Base-by-base conservation (phyloP, 2,113 vertebrate genomes). In the Fregetta grallaria region DNA sequence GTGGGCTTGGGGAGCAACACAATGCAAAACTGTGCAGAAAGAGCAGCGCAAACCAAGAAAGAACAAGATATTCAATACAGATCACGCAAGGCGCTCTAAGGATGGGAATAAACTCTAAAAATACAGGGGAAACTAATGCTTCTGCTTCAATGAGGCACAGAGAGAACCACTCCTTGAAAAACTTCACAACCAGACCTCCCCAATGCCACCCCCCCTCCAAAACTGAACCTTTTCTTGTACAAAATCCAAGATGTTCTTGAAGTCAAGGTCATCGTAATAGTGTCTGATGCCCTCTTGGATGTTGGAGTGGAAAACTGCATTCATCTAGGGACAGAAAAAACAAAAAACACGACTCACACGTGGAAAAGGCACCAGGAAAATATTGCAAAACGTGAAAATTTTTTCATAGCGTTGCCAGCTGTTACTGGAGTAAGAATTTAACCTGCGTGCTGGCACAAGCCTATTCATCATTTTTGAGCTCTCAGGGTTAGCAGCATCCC, bases 241-340 rank as follows among this genome's bases (percentile, higher is more conserved):
- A 19, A 99, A 99, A 93, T 99, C 99, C 98, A 99, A 79, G 96
- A 99, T 99, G 96, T 99, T 99, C 96, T 99, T 99, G 97, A 99
- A 99, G 98, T 99, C 99, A 70, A 99, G 98, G 83, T 99, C 99
- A 10, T 99, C 99, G 1, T 99, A 99, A 87, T 99, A 99, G 96
- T 99, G 99, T 55, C 98, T 98, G 45, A 99, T 99, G 56, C 99
- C 99, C 94, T 98, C 98, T n/a, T 98, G 98, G 89, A 99, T 98
- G 68, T 96, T 99, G 79, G 98, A 98, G 93, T 99, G 99, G 80
- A 99, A 98, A 96, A 99, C 90, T 8, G 97, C 91, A 2, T 98
- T 97, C 13, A 99, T 99, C 99, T 99, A 92, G 12, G 52, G 78
- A 23, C 4, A n/a, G 56, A 67, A 61, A 50, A 30, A 30, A 21